phyloP scores from a whole-genome alignment of 1,140 invertebrate genomes.

The Drosophila repleta region DNA sequence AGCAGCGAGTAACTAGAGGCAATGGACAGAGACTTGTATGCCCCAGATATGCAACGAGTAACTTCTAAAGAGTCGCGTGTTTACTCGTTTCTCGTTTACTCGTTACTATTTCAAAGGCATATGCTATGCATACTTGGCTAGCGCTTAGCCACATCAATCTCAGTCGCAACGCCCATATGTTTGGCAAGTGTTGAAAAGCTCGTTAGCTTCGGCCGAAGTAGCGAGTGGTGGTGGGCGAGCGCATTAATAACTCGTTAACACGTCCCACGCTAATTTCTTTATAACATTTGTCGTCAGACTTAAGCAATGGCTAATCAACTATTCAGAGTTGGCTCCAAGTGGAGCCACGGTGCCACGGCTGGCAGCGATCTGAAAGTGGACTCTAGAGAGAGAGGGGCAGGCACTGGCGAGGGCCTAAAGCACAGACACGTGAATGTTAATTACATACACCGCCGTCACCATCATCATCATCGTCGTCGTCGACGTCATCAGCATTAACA shows the following conservation, averaged over 20 bases:
- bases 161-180: neutral
- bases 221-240: neutral
- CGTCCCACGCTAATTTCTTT: neutral
- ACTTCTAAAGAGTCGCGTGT: no score
- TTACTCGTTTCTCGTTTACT: no score
- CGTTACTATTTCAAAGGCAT: no score
- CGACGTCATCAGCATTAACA: no score
- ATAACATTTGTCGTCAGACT: conserved; percentile 6
- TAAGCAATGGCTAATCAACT: conserved; percentile 30
- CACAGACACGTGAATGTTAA: conserved; percentile 35
- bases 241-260: conserved; percentile 14
- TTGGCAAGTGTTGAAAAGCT: neutral
- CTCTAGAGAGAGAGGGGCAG: neutral
- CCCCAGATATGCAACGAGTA: no score
- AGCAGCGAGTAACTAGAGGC: neutral
- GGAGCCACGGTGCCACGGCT: neutral
- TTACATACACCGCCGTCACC: conserved; percentile 39
- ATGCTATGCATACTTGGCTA: no score
- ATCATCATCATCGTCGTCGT: conserved; percentile 1
- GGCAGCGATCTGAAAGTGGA: conserved; percentile 9
- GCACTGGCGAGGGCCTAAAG: no score
- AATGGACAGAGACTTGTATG: no score
- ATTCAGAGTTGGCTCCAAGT: conserved; percentile 34
- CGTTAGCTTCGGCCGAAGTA: neutral
- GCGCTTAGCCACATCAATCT: no score